phyloP scores from a whole-genome alignment of 2,888 invertebrate species.

The Anorthoa munda region DNA sequence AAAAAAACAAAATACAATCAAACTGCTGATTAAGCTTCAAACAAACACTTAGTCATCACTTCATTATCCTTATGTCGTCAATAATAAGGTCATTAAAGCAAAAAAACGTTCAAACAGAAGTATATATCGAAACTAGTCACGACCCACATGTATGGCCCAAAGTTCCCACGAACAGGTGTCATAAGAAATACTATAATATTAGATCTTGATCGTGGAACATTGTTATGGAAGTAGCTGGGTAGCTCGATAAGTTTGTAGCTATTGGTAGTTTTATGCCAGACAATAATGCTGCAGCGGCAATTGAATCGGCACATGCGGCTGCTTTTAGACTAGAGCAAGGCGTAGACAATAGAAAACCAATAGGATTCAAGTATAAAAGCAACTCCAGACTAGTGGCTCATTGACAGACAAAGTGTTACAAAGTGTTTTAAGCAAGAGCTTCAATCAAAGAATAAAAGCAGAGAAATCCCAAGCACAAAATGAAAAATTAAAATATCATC shows the following conservation, averaged over 20 bases:
- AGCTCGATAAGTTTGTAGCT: conserved; percentile 1
- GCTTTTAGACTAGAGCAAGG: background rate
- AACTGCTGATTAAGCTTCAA: conserved; percentile 10
- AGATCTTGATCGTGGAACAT: conserved; percentile 59
- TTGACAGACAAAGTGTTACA: background rate
- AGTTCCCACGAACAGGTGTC: conserved; percentile 63
- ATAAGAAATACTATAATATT: conserved; percentile 67
- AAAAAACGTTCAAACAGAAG: conserved; percentile 50
- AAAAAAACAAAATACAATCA: conserved; percentile 30
- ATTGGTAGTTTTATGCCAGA: conserved; percentile 19
- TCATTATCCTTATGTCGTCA: conserved; percentile 38
- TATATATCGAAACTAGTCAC: conserved; percentile 65
- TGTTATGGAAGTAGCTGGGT: conserved; percentile 37
- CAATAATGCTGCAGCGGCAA: background rate
- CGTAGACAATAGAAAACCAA: background rate
- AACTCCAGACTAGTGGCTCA: no score
- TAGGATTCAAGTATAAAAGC: background rate
- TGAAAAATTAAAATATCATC: conserved; percentile 32
- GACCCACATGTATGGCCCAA: conserved; percentile 48
- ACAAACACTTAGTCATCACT: conserved; percentile 38
- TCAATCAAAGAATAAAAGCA: background rate
- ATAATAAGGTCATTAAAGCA: conserved; percentile 54
- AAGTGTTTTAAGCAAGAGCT: background rate
- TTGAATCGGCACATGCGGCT: background rate
- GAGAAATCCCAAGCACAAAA: background rate